These are phyloP conservation scores for Morelia viridis DNA, from an alignment of 2,797 vertebrate species.

Conservation along the genomic window DNA sequence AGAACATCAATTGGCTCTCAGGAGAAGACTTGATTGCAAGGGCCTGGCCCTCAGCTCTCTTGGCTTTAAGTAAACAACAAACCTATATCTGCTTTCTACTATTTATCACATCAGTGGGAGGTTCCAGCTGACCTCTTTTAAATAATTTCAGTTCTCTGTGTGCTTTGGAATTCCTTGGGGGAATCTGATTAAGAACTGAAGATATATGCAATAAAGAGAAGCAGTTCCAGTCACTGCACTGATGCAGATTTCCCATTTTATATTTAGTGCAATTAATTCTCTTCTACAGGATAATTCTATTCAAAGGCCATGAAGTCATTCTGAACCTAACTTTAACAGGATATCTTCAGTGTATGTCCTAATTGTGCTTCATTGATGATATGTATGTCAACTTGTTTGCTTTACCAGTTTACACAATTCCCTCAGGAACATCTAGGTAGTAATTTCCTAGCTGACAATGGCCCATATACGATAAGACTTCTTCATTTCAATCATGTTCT, in stretches of 20 bases:
- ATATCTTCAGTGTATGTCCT: neutral
- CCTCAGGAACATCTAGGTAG: neutral
- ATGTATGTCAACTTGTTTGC: neutral
- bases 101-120: conserved; percentile 17
- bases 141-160: conserved; percentile 16
- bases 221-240: conserved; percentile 36
- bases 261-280: neutral
- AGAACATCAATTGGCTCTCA: conserved; percentile 45
- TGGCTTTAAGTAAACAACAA: conserved; percentile 11
- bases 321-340: neutral
- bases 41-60: conserved; percentile 16
- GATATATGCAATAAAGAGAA: fast-evolving
- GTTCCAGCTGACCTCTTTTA: conserved; percentile 34
- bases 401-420: neutral
- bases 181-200: conserved; percentile 40
- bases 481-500: neutral
- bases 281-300: conserved; percentile 15
- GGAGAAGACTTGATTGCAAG: conserved; percentile 26
- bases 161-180: conserved; percentile 2
- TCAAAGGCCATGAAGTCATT: neutral
- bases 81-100: conserved; percentile 35
- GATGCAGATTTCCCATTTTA: conserved; percentile 11
- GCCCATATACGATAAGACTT: neutral
- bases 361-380: neutral
- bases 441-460: neutral